These are phyloP conservation scores for Scolanthus callimorphus DNA, from an alignment of 92 coral and sea anemone genomes.

Conservation along the genomic window DNA sequence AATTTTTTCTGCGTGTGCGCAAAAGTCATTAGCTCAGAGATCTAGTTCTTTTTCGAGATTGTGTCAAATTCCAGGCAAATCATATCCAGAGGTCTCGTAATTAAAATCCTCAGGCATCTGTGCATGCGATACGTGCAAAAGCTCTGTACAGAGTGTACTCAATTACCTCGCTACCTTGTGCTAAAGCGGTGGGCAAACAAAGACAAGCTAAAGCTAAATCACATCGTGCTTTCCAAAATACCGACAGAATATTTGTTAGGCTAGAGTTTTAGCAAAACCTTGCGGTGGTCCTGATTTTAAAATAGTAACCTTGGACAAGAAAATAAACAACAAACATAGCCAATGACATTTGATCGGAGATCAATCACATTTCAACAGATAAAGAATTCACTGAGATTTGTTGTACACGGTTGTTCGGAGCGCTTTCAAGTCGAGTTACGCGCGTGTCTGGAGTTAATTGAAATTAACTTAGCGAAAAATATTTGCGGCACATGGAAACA, in stretches of 20 bases:
- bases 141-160: not conserved
- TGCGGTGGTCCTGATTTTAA: conserved; percentile 18
- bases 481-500: not conserved
- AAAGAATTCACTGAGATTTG: not conserved
- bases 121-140: not conserved
- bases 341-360: conserved; percentile 29
- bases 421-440: too few relatives aligned
- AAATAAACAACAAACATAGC: conserved; percentile 61
- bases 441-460: not conserved
- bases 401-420: too few relatives aligned
- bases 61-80: conserved; percentile 8
- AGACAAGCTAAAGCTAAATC: too few relatives aligned
- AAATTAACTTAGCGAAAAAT: not conserved
- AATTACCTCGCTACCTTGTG: not conserved
- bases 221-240: too few relatives aligned
- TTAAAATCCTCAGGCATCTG: not conserved
- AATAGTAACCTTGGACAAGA: conserved; percentile 48
- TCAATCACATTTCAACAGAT: conserved; percentile 8
- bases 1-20: not conserved
- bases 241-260: too few relatives aligned
- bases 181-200: too few relatives aligned
- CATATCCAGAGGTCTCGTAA: not conserved
- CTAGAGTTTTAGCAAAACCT: too few relatives aligned
- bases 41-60: not conserved
- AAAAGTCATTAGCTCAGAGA: not conserved